Evolutionary conservation across 2,797 vertebrate species (phyloP), one percentile per base, ranked within the genome.

Genomic region (Leptodactylus fallax): DNA sequence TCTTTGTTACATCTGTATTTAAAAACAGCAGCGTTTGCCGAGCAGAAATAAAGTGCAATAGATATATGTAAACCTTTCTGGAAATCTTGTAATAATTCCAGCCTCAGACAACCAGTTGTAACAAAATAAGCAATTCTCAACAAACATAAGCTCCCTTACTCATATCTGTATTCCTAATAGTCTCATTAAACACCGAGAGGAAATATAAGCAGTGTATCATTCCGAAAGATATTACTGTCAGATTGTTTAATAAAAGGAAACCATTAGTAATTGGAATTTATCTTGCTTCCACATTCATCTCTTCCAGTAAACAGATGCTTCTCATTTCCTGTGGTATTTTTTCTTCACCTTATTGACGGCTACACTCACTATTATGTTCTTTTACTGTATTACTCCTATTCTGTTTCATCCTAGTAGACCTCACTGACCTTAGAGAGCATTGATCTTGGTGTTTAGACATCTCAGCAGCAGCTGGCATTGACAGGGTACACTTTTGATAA

Each of bases 181-280:
- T 56, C 47, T 77, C 79, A 82, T 55, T 82, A 60, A 77, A 76
- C 72, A 76, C 80, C 10, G 47, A 45, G 23, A 83, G 69, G 49
- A 83, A 87, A 77, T 67, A 74, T 27, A 83, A 56, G 69, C 86
- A 63, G 25, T 78, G 72, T 65, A 83, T 83, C 74, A 77, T 16
- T 49, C 76, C 17, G 27, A 58, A 83, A 79, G 49, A 87, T 87
- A 78, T 78, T 83, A 79, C 25, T 83, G 80, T 83, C 69, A 87
- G 55, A 76, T 87, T 87, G 79, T 63, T 83, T 83, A 87, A 87
- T 87, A 87, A 76, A 77, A 78, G 80, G 86, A 83, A 87, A 87
- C 71, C 17, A 87, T 83, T 76, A 83, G 87, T 87, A 83, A 87
- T 85, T 87, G 67, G 72, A 79, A 87, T 69, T 58, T 67, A 83